A percentile compares a stretch with the other conserved stretches of the same genome.
Conservation (phyloP, 2,113 vertebrate species). For the Zapus hudsonius region DNA sequence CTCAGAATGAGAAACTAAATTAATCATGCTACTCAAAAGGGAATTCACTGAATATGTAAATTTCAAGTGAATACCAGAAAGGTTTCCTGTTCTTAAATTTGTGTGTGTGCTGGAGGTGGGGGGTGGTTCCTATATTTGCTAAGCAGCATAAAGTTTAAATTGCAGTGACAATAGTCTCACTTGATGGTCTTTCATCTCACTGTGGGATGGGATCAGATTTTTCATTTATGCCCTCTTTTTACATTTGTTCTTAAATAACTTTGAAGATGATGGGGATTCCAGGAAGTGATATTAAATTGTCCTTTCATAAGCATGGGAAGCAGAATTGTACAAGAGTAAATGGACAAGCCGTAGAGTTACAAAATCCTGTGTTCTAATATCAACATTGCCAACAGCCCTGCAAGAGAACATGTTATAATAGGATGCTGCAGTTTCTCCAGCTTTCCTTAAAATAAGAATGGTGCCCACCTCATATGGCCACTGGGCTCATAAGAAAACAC, state of each 20-base stretch:
- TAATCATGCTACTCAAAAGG: conserved; percentile 61
- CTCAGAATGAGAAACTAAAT: conserved; percentile 48
- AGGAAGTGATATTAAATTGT: background rate
- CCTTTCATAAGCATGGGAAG: background rate
- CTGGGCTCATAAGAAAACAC: background rate
- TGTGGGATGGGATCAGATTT: background rate
- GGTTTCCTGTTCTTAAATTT: background rate
- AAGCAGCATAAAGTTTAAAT: background rate
- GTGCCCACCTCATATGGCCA: fast-evolving
- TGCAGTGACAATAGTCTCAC: background rate
- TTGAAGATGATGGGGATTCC: background rate
- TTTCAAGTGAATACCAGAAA: conserved; percentile 57
- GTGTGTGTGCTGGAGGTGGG: fast-evolving
- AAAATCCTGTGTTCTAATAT: background rate
- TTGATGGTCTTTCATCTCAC: background rate
- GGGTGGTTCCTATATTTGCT: background rate
- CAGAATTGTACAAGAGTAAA: background rate
- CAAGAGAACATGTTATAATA: background rate
- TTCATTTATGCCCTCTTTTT: background rate
- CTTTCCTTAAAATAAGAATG: background rate
- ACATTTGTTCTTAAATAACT: background rate
- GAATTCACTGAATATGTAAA: conserved; percentile 49
- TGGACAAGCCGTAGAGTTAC: background rate
- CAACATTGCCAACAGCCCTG: background rate
- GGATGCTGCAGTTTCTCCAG: background rate